Conservation (phyloP, 1,140 invertebrate species). For the Kradibia gibbosae region DNA sequence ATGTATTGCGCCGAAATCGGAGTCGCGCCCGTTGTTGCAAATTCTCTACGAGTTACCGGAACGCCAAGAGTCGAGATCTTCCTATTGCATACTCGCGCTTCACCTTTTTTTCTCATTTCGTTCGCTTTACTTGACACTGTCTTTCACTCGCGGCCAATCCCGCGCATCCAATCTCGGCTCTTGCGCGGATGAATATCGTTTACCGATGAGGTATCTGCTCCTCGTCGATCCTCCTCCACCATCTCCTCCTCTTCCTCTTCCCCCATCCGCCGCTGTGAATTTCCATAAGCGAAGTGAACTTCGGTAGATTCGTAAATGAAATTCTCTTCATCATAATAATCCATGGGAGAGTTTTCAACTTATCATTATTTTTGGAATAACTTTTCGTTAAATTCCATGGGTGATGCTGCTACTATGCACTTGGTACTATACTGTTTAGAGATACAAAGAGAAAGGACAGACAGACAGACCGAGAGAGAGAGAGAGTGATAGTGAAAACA, state of each 20-base stretch:
- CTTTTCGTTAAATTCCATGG: neutral
- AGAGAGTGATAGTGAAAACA: too few relatives aligned
- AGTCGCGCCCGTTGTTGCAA: neutral
- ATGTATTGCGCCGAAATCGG: neutral
- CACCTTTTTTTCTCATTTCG: neutral
- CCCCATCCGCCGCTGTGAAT: neutral
- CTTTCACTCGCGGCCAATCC: neutral
- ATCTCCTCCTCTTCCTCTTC: neutral
- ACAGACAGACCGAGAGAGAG: too few relatives aligned
- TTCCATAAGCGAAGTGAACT: neutral
- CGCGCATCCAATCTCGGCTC: neutral
- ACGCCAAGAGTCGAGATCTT: conserved; percentile 5
- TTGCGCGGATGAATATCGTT: neutral
- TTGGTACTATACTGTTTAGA: too few relatives aligned
- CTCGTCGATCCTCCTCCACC: neutral
- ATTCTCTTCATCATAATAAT: neutral
- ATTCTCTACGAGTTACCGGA: neutral
- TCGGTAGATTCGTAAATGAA: neutral
- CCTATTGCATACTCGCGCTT: neutral
- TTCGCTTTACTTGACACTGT: neutral
- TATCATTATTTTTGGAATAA: neutral
- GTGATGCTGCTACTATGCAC: too few relatives aligned
- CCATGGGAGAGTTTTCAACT: neutral
- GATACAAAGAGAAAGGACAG: too few relatives aligned
- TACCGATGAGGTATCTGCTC: conserved; percentile 7